Conservation (phyloP, 2,113 vertebrate genomes). For the Antechinus flavipes region DNA sequence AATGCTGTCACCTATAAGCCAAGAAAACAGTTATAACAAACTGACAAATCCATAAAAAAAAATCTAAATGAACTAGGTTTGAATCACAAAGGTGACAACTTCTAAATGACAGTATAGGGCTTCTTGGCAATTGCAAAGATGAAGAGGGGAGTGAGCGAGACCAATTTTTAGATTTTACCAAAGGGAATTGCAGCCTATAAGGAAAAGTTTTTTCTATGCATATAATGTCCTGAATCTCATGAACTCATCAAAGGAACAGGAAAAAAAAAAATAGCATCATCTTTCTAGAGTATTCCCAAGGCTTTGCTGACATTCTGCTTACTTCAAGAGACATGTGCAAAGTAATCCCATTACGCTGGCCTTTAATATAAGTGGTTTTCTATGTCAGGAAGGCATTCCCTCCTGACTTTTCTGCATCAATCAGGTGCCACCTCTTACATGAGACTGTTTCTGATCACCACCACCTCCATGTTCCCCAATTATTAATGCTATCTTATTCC, state of each 20-base stretch:
- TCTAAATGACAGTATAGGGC: background rate
- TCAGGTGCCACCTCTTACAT: background rate
- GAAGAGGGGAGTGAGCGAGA: background rate
- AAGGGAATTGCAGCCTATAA: background rate
- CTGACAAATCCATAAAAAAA: background rate
- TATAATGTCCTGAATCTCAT: background rate
- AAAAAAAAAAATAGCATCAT: background rate
- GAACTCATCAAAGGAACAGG: background rate
- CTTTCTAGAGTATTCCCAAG: background rate
- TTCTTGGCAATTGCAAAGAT: background rate
- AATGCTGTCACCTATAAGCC: conserved; percentile 92
- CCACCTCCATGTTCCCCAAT: too few relatives aligned
- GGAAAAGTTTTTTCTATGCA: background rate
- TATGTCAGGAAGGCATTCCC: background rate
- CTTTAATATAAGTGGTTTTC: background rate
- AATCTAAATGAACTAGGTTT: background rate
- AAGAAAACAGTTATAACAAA: conserved; percentile 27
- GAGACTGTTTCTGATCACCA: background rate
- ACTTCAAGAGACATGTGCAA: background rate
- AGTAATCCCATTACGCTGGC: background rate
- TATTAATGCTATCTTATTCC: background rate
- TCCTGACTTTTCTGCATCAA: background rate
- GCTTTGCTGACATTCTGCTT: background rate
- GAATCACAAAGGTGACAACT: background rate
- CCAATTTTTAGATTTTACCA: background rate